Evolutionary conservation across 2,888 invertebrate species (phyloP), one percentile per base, ranked within the genome.

Genomic region (Microplitis deprimator): DNA sequence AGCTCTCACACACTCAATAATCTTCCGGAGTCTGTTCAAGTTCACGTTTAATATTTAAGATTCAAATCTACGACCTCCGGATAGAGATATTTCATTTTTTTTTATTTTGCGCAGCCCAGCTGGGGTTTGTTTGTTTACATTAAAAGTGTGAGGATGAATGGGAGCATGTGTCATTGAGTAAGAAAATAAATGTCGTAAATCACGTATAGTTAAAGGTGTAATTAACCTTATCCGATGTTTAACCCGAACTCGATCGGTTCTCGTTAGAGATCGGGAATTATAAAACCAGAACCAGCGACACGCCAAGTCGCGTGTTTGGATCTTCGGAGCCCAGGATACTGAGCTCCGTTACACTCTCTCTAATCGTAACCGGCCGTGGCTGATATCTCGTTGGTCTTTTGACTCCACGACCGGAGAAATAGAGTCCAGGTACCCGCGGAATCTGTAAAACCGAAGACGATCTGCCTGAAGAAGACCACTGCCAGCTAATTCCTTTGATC

Each of bases 241-340:
- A 76, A 76, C 77, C 73, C 77, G 69, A 73, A 73, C 75, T 76
- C 76, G 76, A 79, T 79, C 68, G 79, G 75, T 73, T 69, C 75
- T 79, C 76, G 77, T 81, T 77, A 81, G 79, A 77, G 68, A 81
- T 81, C 75, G 73, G 73, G 72, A 82, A 80, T 83, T 81, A 77
- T 75, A 79, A 73, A 50, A 50, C 10, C 76, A 69, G 71, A 59
- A 29, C 29, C 61, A 64, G 70, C 77, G 81, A 79, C 81, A 82
- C 82, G 81, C 81, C 77, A 81, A 79, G 76, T 83, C 81, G 82
- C 83, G 81, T 83, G 82, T 80, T 79, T 75, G 20, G 20, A 73
- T 40, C 50, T 50, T 17, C 41, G 17, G 73, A 73, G 59, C 29
- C 65, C 39, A 65, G 17, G 65, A 29, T 38, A 50, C 20, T 61